Evolutionary conservation across 2,797 vertebrate species (phyloP).

Genomic region (Zenarchopterus dispar): DNA sequence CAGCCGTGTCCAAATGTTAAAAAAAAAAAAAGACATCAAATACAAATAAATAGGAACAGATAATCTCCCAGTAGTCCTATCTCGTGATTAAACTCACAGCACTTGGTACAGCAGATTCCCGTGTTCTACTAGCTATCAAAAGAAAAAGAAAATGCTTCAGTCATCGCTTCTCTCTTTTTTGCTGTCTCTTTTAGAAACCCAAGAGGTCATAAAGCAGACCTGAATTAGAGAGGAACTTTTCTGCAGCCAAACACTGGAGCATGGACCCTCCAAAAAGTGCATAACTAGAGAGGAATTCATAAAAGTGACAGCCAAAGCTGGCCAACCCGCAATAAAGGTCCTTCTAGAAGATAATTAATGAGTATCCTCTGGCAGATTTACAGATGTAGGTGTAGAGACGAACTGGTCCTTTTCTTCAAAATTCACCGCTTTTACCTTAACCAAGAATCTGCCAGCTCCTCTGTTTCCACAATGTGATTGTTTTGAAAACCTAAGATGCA

Average conservation of each 20-base stretch:
- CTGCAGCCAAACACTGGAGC: constrained; percentile 49
- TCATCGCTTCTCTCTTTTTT: background rate
- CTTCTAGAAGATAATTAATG: constrained; percentile 72
- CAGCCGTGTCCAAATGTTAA: constrained; percentile 38
- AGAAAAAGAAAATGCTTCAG: constrained; percentile 5
- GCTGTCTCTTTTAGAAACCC: constrained; percentile 36
- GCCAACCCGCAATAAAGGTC: constrained; percentile 51
- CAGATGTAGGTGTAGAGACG: constrained; percentile 39
- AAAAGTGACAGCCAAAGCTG: constrained; percentile 65
- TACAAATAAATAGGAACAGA: constrained; percentile 43
- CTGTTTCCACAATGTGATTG: constrained; percentile 42
- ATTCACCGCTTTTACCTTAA: constrained; percentile 64
- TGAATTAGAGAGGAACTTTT: constrained; percentile 53
- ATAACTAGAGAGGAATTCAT: constrained; percentile 61
- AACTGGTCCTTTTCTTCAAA: constrained; percentile 58
- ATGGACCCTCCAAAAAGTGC: constrained; percentile 52
- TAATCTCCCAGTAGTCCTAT: constrained; percentile 36
- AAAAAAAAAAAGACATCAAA: constrained; percentile 48
- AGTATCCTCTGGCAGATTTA: constrained; percentile 72
- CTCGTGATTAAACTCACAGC: constrained; percentile 14
- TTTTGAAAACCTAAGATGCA: constrained; percentile 47
- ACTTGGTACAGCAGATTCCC: constrained; percentile 10
- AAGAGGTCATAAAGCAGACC: constrained; percentile 56
- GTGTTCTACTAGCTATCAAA: constrained; percentile 26
- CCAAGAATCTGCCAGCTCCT: constrained; percentile 30